Conservation (phyloP, 2,113 vertebrate genomes). For the Neodon shergylaensis region DNA sequence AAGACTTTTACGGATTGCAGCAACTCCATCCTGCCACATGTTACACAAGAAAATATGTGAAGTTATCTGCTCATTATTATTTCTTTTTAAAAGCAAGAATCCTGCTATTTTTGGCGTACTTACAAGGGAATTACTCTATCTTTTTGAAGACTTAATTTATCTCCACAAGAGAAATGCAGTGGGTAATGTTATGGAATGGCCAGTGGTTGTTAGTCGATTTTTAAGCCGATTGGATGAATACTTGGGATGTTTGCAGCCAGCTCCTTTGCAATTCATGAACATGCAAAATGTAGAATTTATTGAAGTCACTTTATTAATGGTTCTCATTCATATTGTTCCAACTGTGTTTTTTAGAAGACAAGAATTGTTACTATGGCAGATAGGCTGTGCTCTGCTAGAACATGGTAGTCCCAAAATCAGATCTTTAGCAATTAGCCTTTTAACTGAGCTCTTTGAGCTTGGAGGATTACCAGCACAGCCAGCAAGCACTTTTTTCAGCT, state of each 20-base stretch:
- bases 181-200: constrained; percentile 85
- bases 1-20: constrained; percentile 93
- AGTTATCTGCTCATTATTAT: constrained; percentile 93
- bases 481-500: constrained; percentile 89
- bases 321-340: constrained; percentile 88
- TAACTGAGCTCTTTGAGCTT: constrained; percentile 89
- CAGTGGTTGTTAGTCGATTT: constrained; percentile 87
- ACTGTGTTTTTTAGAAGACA: constrained; percentile 90
- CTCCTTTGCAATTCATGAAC: constrained; percentile 87
- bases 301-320: constrained; percentile 84
- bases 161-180: constrained; percentile 82
- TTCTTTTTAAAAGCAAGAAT: constrained; percentile 91
- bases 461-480: constrained; percentile 90
- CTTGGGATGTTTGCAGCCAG: constrained; percentile 88
- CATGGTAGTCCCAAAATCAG: constrained; percentile 88
- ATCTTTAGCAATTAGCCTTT: constrained; percentile 85
- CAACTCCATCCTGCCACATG: constrained; percentile 90
- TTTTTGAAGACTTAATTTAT: constrained; percentile 90
- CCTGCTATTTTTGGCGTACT: constrained; percentile 90
- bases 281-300: constrained; percentile 90
- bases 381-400: constrained; percentile 89
- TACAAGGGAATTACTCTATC: constrained; percentile 88
- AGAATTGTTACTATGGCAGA: constrained; percentile 88
- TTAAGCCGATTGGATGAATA: constrained; percentile 77
- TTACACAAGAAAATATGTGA: constrained; percentile 91